These are phyloP conservation scores for Tryphoninae sp. DNA, from an alignment of 2,888 invertebrate species.

Conservation along the genomic window DNA sequence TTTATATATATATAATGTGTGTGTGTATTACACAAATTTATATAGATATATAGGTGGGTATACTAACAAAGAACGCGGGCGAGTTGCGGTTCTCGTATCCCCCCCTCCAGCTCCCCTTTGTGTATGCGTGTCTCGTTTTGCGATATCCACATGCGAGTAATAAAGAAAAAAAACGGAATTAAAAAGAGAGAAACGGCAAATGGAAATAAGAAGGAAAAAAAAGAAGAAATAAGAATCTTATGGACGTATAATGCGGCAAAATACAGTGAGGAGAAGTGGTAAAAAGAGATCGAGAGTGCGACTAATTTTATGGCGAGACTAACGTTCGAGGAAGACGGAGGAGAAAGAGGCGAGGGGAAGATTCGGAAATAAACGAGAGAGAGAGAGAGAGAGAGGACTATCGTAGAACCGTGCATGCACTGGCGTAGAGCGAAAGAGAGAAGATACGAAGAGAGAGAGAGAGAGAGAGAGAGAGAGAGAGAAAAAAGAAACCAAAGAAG, in stretches of 20 bases:
- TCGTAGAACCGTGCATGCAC: conserved; percentile 26
- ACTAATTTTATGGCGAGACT: conserved; percentile 55
- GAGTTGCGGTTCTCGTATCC: conserved; percentile 49
- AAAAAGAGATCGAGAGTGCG: conserved; percentile 48
- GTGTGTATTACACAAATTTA: conserved; percentile 5
- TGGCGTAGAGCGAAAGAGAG: conserved; percentile 30
- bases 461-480: conserved; percentile 10
- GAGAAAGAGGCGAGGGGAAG: conserved; percentile 44
- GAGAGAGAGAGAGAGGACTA: conserved; percentile 36
- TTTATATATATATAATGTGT: too few species aligned
- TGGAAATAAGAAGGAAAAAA: too few species aligned
- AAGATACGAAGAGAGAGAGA: conserved; percentile 52
- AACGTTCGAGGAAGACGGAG: conserved; percentile 47
- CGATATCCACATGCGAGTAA: too few species aligned
- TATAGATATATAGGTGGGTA: conserved; percentile 10
- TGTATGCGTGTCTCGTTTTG: conserved; percentile 41
- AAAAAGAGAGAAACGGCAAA: too few species aligned
- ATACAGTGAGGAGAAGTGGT: not conserved
- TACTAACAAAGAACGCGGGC: conserved; percentile 56
- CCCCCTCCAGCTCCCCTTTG: conserved; percentile 17
- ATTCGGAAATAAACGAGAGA: conserved; percentile 60
- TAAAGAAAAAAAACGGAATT: too few species aligned
- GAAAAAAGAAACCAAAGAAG: not conserved
- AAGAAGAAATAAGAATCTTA: not conserved
- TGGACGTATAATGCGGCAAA: not conserved